Conservation (phyloP, 2,888 invertebrate species). For the Lutraria lutraria region DNA sequence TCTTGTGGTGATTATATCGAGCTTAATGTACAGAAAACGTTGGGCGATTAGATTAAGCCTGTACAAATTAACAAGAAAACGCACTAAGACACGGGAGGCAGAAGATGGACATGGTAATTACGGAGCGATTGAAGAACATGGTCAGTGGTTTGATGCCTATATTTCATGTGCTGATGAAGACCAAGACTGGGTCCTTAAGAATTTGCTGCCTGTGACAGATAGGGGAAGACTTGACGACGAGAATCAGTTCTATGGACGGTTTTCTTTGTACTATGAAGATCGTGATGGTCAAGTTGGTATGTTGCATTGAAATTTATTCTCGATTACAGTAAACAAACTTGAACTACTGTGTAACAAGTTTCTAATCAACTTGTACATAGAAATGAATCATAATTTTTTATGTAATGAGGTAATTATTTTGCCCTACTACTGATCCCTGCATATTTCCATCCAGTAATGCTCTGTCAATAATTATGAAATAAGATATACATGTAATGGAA, state of each 20-base stretch:
- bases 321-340: no score
- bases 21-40: slow-evolving; percentile 61
- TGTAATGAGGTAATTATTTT: no score
- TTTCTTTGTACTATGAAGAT: slow-evolving; percentile 69
- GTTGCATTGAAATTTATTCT: neutral
- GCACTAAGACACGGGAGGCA: neutral
- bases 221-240: slow-evolving; percentile 55
- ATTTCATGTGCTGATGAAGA: slow-evolving; percentile 74
- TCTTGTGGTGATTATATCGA: slow-evolving; percentile 47
- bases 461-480: no score
- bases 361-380: no score
- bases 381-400: no score
- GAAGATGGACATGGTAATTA: slow-evolving; percentile 53
- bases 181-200: slow-evolving; percentile 68
- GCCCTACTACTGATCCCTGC: no score
- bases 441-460: no score
- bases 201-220: slow-evolving; percentile 73
- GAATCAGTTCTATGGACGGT: slow-evolving; percentile 69
- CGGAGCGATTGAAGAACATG: slow-evolving; percentile 59
- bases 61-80: slow-evolving; percentile 45
- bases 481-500: no score
- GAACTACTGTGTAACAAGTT: no score
- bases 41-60: slow-evolving; percentile 64
- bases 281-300: slow-evolving; percentile 61
- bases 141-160: slow-evolving; percentile 54